Percentiles rank a stretch among this genome's conserved stretches.
These are phyloP conservation scores for Vanessa atalanta DNA, from an alignment of 1,140 invertebrate species.

Conservation along the genomic window DNA sequence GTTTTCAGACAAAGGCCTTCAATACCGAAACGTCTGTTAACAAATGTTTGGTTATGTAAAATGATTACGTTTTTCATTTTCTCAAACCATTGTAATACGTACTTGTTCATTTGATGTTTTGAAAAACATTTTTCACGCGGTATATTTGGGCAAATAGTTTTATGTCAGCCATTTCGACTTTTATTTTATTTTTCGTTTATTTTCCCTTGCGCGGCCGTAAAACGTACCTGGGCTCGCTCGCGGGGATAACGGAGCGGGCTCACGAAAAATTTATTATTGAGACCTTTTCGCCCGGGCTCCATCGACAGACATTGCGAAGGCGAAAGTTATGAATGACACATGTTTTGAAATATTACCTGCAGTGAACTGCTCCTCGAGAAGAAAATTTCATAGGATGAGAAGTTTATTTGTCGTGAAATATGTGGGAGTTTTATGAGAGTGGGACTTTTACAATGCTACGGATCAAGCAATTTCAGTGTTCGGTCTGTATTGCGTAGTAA, in stretches of 20 bases:
- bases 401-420: conserved; percentile 80
- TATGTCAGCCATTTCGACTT: conserved; percentile 79
- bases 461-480: conserved; percentile 74
- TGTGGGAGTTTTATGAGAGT: conserved; percentile 76
- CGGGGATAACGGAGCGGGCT: conserved; percentile 74
- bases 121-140: conserved; percentile 62
- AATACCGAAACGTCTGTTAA: no score
- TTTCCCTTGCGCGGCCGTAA: conserved; percentile 78
- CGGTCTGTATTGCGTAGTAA: conserved; percentile 69
- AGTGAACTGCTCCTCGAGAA: conserved; percentile 73
- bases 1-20: no score
- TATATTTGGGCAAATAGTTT: conserved; percentile 77
- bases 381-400: conserved; percentile 75
- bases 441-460: conserved; percentile 73
- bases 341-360: conserved; percentile 81
- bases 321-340: conserved; percentile 81
- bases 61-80: background rate
- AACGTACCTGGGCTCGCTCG: conserved; percentile 75
- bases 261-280: conserved; percentile 81
- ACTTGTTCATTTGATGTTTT: conserved; percentile 59
- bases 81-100: conserved; percentile 50
- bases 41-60: no score
- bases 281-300: conserved; percentile 77
- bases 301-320: conserved; percentile 80
- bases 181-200: conserved; percentile 81